Evolutionary conservation across 2,888 invertebrate species (phyloP).

Genomic region (Dendrolimus pini): DNA sequence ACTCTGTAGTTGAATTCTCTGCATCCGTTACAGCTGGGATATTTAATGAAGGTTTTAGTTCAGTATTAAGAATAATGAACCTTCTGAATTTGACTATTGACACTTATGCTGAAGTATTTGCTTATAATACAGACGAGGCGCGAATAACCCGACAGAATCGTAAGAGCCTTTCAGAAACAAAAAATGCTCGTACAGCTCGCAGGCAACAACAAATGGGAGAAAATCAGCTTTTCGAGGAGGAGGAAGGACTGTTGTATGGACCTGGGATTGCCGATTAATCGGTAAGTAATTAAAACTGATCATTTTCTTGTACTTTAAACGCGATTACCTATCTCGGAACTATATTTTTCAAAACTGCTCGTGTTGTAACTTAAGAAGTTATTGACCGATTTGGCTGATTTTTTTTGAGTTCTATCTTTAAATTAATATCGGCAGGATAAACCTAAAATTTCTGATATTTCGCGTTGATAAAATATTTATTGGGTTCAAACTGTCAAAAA

Average conservation of each 20-base stretch:
- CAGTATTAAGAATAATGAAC: slow-evolving; percentile 2
- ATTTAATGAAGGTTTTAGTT: not conserved
- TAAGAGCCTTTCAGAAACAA: slow-evolving; percentile 3
- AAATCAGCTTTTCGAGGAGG: slow-evolving; percentile 1
- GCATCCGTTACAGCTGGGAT: not conserved
- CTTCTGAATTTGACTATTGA: not conserved
- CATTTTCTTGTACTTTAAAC: not conserved
- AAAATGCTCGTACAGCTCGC: slow-evolving; percentile 2
- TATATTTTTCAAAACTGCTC: not conserved
- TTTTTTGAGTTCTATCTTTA: not conserved
- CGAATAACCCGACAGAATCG: slow-evolving; percentile 2
- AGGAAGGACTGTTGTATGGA: slow-evolving; percentile 2
- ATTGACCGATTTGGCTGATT: not conserved
- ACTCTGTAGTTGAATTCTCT: not conserved
- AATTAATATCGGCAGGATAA: not conserved
- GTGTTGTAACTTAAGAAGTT: not conserved
- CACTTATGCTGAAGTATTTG: not conserved
- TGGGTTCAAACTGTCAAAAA: not conserved
- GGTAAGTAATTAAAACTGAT: slow-evolving; percentile 2
- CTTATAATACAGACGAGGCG: slow-evolving; percentile 1
- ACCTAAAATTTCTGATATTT: not conserved
- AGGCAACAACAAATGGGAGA: not conserved
- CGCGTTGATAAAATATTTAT: not conserved
- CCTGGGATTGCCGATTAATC: slow-evolving; percentile 1
- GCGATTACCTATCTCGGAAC: not conserved